phyloP scores from a whole-genome alignment of 2,888 invertebrate genomes.

The Poecilobothrus nobilitatus region DNA sequence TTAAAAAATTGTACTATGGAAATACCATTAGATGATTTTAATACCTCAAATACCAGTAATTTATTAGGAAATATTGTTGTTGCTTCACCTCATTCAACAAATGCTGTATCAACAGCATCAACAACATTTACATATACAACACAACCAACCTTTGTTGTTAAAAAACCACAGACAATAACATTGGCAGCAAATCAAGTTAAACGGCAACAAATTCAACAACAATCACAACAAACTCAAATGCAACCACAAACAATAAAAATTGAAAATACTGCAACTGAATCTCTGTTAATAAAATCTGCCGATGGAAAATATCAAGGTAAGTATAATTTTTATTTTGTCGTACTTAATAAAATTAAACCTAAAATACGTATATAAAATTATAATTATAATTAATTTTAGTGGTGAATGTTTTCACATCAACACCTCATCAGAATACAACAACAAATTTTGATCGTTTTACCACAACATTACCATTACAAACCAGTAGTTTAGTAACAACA shows the following conservation, averaged over 20 bases:
- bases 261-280: slow-evolving; percentile 33
- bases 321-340: slow-evolving; percentile 8
- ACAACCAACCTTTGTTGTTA: slow-evolving; percentile 10
- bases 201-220: slow-evolving; percentile 24
- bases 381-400: slow-evolving; percentile 23
- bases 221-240: slow-evolving; percentile 16
- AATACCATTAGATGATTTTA: slow-evolving; percentile 11
- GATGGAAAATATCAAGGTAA: slow-evolving; percentile 39
- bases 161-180: slow-evolving; percentile 23
- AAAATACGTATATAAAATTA: background rate
- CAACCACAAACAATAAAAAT: slow-evolving; percentile 18
- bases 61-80: background rate
- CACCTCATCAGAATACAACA: slow-evolving; percentile 21
- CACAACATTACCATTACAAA: slow-evolving; percentile 21
- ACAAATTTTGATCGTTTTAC: slow-evolving; percentile 27
- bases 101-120: slow-evolving; percentile 15
- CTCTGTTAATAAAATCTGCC: slow-evolving; percentile 37
- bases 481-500: slow-evolving; percentile 20
- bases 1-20: slow-evolving; percentile 4
- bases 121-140: slow-evolving; percentile 19
- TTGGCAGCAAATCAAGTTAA: slow-evolving; percentile 19
- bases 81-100: slow-evolving; percentile 14
- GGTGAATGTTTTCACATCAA: slow-evolving; percentile 36
- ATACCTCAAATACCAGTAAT: background rate
- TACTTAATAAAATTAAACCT: too few relatives aligned